A percentile compares a stretch with the other conserved stretches of the same genome.
These are phyloP conservation scores for Seriola quinqueradiata DNA, from an alignment of 2,113 vertebrate species.

Conservation along the genomic window DNA sequence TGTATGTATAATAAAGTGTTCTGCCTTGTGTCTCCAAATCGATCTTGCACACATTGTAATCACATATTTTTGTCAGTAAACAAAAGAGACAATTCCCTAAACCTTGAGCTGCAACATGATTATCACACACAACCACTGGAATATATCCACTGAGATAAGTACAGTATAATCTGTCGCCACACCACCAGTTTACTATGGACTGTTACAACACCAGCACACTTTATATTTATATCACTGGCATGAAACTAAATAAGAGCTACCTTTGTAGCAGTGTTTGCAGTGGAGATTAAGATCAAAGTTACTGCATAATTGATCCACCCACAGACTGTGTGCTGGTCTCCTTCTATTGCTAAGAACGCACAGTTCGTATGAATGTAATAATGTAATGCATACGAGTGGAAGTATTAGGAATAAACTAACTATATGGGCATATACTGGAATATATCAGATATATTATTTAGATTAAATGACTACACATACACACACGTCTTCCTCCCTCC, in stretches of 20 bases:
- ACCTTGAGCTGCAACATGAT: constrained; percentile 14
- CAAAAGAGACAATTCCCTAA: constrained; percentile 8
- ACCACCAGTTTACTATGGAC: not conserved
- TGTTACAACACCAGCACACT: constrained; percentile 8
- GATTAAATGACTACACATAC: constrained; percentile 11
- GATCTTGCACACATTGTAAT: not conserved
- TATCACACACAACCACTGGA: not conserved
- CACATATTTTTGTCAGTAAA: constrained; percentile 28
- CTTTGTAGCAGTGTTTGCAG: not conserved
- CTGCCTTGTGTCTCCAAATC: constrained; percentile 29
- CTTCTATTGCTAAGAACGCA: not conserved
- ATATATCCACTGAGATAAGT: not conserved
- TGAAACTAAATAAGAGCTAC: not conserved
- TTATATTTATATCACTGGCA: constrained; percentile 1
- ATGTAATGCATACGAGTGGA: not conserved
- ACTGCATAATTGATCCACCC: constrained; percentile 36
- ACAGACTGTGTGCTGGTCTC: not conserved
- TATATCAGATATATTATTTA: constrained; percentile 18
- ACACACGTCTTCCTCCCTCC: not conserved
- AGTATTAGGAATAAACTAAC: not conserved
- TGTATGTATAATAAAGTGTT: constrained; percentile 1
- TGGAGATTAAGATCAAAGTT: constrained; percentile 2
- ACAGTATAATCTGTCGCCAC: not conserved
- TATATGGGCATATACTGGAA: not conserved
- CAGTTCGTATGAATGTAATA: not conserved